Conservation (phyloP, 2,113 vertebrate genomes). For the Camarhynchus parvulus region DNA sequence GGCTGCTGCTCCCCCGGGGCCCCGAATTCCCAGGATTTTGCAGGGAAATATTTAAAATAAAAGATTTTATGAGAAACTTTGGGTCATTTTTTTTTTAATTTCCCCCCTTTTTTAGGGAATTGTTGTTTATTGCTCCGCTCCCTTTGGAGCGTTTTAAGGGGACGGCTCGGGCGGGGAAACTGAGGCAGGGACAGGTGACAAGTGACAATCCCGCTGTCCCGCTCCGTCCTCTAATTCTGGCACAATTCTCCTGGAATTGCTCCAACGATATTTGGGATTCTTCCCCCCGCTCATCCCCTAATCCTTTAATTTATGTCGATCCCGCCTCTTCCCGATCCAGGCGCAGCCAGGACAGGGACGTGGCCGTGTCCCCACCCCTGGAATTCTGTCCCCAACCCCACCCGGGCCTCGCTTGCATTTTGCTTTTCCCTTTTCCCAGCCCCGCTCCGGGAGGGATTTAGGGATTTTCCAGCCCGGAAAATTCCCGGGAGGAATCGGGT, state of each 20-base stretch:
- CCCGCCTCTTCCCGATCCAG: background rate
- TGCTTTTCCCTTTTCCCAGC: background rate
- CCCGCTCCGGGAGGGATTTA: background rate
- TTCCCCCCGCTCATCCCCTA: background rate
- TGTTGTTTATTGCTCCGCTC: background rate
- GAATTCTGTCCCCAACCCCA: background rate
- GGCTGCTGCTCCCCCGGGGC: background rate
- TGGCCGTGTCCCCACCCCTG: background rate
- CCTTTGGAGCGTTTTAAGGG: background rate
- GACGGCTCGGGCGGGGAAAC: background rate
- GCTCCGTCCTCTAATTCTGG: background rate
- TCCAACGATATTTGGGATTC: background rate
- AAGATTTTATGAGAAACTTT: constrained; percentile 12
- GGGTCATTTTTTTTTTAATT: background rate
- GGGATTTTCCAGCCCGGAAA: background rate
- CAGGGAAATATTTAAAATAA: constrained; percentile 57
- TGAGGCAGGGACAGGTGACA: background rate
- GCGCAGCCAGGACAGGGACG: background rate
- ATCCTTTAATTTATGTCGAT: background rate
- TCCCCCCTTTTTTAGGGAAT: background rate
- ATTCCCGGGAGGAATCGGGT: background rate
- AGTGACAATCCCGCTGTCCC: background rate
- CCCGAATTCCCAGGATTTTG: background rate
- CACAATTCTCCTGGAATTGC: background rate
- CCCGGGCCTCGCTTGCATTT: background rate